Evolutionary conservation across 2,113 vertebrate species (phyloP).

Genomic region (Anguilla japonica): DNA sequence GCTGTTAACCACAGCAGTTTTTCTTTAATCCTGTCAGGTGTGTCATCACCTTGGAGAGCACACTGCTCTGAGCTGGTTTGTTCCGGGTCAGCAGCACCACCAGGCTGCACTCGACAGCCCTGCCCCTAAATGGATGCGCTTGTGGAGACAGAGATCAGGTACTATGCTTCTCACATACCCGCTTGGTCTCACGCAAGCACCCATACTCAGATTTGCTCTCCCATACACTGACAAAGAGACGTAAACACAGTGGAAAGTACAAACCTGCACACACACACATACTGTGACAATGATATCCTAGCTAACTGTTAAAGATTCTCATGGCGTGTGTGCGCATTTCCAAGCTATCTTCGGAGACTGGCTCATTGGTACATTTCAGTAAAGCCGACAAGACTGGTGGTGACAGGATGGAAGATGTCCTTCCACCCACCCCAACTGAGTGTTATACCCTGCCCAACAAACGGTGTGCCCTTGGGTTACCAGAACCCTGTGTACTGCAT

Average conservation of each 20-base stretch:
- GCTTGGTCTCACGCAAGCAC: not conserved
- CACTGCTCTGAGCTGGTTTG: slow-evolving; percentile 73
- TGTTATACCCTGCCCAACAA: not conserved
- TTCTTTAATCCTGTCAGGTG: slow-evolving; percentile 67
- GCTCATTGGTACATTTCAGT: not conserved
- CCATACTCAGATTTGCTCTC: not conserved
- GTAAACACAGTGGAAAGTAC: not conserved
- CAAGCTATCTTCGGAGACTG: not conserved
- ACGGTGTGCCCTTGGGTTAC: not conserved
- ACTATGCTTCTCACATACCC: slow-evolving; percentile 28
- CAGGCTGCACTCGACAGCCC: slow-evolving; percentile 63
- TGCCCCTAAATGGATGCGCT: slow-evolving; percentile 72
- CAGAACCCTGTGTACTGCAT: not conserved
- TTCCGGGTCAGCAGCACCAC: slow-evolving; percentile 65
- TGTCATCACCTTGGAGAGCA: slow-evolving; percentile 64
- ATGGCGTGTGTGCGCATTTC: not conserved
- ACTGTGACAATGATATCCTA: not conserved
- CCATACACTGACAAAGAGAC: too few relatives aligned
- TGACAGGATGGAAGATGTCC: not conserved
- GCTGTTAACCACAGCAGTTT: slow-evolving; percentile 49
- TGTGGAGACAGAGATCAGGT: slow-evolving; percentile 74
- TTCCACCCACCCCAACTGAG: not conserved
- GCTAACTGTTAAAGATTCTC: not conserved
- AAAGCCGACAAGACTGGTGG: not conserved
- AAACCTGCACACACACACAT: not conserved